phyloP scores from a whole-genome alignment of 2,113 vertebrate species.

The Noturus placidus region DNA sequence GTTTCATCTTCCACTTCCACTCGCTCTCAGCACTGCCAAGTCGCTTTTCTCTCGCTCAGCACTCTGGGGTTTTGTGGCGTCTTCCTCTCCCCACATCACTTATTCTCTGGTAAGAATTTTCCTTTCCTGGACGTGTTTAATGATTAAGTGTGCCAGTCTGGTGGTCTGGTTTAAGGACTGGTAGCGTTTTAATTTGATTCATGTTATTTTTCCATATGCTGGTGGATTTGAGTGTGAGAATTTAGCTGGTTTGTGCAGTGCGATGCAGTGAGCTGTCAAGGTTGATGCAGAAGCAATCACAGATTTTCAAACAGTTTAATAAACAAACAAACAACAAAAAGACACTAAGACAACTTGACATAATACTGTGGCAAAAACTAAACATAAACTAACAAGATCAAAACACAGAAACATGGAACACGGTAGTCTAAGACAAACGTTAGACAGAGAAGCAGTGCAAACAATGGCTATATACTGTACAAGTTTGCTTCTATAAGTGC shows the following conservation, averaged over 20 bases:
- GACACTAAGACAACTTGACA: too few species aligned
- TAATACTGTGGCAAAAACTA: too few species aligned
- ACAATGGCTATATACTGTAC: too few species aligned
- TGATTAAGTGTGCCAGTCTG: constrained; percentile 9
- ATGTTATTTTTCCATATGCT: constrained; percentile 16
- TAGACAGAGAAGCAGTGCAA: too few species aligned
- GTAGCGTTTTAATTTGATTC: neutral
- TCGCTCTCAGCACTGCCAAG: neutral
- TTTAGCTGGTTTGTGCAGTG: neutral
- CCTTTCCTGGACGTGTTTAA: constrained; percentile 29
- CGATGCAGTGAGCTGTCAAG: too few species aligned
- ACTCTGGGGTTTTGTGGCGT: constrained; percentile 9
- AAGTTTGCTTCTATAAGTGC: too few species aligned
- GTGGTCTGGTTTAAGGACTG: constrained; percentile 3
- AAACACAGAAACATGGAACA: too few species aligned
- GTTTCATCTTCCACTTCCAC: constrained; percentile 31
- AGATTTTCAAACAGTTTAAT: too few species aligned
- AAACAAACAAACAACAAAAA: too few species aligned
- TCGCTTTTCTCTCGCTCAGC: constrained; percentile 7
- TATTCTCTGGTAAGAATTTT: constrained; percentile 13
- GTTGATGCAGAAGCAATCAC: too few species aligned
- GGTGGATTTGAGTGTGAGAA: neutral
- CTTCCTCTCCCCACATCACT: constrained; percentile 22
- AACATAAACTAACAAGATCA: too few species aligned
- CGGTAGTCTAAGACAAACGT: too few species aligned